phyloP scores from a whole-genome alignment of 2,888 invertebrate genomes.

The Timandra comae region DNA sequence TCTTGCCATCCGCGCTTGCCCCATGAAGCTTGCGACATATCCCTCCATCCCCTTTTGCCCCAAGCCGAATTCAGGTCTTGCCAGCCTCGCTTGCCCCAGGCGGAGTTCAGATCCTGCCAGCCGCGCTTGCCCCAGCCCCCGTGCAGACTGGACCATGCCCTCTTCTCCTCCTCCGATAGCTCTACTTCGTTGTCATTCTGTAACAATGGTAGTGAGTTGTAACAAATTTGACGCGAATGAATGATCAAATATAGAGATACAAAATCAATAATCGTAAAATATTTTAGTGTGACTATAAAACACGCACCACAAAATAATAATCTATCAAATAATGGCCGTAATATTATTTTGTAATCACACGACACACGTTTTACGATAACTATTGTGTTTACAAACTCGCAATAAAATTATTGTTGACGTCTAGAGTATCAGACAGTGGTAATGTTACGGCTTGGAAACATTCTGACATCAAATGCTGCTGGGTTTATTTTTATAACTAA shows the following conservation, averaged over 20 bases:
- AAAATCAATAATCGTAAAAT: background rate
- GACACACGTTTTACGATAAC: too few relatives aligned
- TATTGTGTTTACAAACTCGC: too few relatives aligned
- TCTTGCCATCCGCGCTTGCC: conserved; percentile 79
- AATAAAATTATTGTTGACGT: too few relatives aligned
- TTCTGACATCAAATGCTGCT: too few relatives aligned
- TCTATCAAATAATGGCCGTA: too few relatives aligned
- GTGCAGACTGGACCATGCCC: conserved; percentile 78
- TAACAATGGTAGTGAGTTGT: too few relatives aligned
- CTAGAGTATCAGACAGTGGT: too few relatives aligned
- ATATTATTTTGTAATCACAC: too few relatives aligned
- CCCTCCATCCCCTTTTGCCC: conserved; percentile 79
- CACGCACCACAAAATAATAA: background rate
- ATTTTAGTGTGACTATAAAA: background rate
- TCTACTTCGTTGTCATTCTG: conserved; percentile 65
- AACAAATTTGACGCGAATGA: too few relatives aligned
- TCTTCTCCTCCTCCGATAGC: conserved; percentile 75
- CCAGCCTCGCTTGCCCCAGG: conserved; percentile 80
- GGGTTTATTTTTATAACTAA: too few relatives aligned
- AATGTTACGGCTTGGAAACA: too few relatives aligned
- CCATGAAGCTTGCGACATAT: conserved; percentile 69
- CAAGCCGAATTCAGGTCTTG: conserved; percentile 72
- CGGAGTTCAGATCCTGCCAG: conserved; percentile 75
- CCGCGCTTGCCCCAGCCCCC: conserved; percentile 77
- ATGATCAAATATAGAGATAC: too few relatives aligned